Evolutionary conservation across 1,140 invertebrate species (phyloP).

Genomic region (Coenobita brevimanus): DNA sequence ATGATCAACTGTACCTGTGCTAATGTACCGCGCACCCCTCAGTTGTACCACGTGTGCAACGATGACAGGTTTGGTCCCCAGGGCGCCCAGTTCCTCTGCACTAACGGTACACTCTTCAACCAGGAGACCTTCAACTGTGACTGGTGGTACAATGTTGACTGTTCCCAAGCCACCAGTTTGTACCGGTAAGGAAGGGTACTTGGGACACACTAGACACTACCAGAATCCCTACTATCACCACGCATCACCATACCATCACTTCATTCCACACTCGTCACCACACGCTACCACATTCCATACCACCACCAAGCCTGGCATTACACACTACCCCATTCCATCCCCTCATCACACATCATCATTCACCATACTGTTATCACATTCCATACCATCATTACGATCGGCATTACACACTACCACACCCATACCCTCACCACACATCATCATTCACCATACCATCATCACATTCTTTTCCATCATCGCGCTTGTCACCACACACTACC

Average conservation of each 20-base stretch:
- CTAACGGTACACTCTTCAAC: conserved; percentile 71
- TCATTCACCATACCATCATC: background rate
- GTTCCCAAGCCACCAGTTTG: conserved; percentile 59
- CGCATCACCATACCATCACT: background rate
- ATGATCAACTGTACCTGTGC: background rate
- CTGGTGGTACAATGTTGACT: conserved; percentile 72
- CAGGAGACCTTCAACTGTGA: conserved; percentile 71
- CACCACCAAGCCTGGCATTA: background rate
- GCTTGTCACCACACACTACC: background rate
- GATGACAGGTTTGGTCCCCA: conserved; percentile 72
- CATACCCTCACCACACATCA: background rate
- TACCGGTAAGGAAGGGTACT: conserved; percentile 58
- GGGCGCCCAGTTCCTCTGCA: conserved; percentile 72
- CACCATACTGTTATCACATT: background rate
- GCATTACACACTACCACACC: too few relatives aligned
- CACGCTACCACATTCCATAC: background rate
- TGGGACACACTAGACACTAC: background rate
- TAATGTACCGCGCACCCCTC: too few relatives aligned
- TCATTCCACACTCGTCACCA: background rate
- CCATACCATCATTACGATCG: background rate
- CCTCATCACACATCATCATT: background rate
- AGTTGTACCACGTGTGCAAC: conserved; percentile 79
- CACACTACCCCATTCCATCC: background rate
- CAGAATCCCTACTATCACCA: background rate
- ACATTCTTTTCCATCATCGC: background rate